Evolutionary conservation across 1,140 invertebrate species (phyloP), one percentile per base, ranked within the genome.

Genomic region (Teleopsis dalmanni): DNA sequence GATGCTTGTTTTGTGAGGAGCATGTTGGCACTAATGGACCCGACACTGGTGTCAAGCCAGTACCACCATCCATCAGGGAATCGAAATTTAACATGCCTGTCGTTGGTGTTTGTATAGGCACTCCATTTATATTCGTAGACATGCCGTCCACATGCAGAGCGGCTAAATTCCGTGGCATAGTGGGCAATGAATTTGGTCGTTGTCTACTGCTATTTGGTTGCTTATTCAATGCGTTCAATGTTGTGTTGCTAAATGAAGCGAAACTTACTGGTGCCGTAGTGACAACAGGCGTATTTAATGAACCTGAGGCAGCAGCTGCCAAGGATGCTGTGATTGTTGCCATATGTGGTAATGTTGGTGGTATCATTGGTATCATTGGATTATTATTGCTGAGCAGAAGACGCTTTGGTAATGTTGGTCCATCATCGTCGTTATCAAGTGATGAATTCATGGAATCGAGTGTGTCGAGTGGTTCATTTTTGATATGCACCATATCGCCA

Each of bases 51-150:
- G 90, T 93, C 10, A 94, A 74, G 0, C 91, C 91, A 5, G 91
- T 94, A 48, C 90, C 90, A 36, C 89, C 89, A 57, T 92, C 90
- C 84, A 95, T 92, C 46, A 95, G 77, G 37, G 87, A 89, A 54
- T 95, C 91, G 61, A 94, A 94, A 70, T 91, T 91, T 65, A 93
- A 91, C 26, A 81, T 81, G 19, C 88, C 90, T 53, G 81, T 84
- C 43, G 88, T 90, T 0, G 91, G 92, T 3, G 91, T 95, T 45
- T 83, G 85, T 48, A 94, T 91, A 41, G 88, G 79, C 43, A 93
- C 78, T 21, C 88, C 89, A 13, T 81, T 80, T 36, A 85, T 78
- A 53, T 84, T 79, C 46, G 76, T 75, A 37, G 52, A 77, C 68
- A 50, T 71, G 33, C 38, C 43, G 22, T 53, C 47, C 22, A 52